These are phyloP conservation scores for Callitettix versicolor DNA, from an alignment of 1,140 invertebrate genomes.

Conservation along the genomic window DNA sequence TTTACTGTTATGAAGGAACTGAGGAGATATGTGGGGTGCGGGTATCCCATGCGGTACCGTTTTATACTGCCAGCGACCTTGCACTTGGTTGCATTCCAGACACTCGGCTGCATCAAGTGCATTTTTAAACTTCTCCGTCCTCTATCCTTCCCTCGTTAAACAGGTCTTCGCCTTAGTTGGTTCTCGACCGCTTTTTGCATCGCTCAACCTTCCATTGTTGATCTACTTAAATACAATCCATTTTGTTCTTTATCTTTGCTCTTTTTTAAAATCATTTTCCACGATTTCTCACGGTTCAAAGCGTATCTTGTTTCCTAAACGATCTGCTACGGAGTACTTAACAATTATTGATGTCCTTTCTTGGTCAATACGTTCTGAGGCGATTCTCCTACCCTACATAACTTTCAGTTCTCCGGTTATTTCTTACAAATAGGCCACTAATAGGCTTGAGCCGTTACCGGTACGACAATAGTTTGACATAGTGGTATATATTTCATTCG, in stretches of 20 bases:
- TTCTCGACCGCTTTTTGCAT: not conserved
- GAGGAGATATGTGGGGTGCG: too few relatives aligned
- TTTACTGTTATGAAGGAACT: too few relatives aligned
- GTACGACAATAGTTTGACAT: too few relatives aligned
- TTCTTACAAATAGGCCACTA: too few relatives aligned
- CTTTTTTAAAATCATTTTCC: not conserved
- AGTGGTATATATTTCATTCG: too few relatives aligned
- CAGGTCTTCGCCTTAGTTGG: slow-evolving; percentile 2
- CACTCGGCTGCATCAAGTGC: not conserved
- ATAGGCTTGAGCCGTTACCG: too few relatives aligned
- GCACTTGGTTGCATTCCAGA: too few relatives aligned
- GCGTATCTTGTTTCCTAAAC: slow-evolving; percentile 2
- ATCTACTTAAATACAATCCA: not conserved
- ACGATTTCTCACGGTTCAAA: slow-evolving; percentile 2
- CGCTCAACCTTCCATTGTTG: slow-evolving; percentile 3
- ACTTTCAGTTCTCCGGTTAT: too few relatives aligned
- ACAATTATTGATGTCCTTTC: slow-evolving; percentile 1
- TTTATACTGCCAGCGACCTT: too few relatives aligned
- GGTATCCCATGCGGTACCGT: too few relatives aligned
- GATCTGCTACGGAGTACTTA: not conserved
- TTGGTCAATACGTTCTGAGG: not conserved
- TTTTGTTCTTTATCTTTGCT: not conserved
- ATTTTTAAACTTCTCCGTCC: not conserved
- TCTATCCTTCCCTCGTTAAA: not conserved
- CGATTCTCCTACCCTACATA: not conserved